Conservation (phyloP, 2,888 invertebrate genomes). For the Campaea margaritaria region DNA sequence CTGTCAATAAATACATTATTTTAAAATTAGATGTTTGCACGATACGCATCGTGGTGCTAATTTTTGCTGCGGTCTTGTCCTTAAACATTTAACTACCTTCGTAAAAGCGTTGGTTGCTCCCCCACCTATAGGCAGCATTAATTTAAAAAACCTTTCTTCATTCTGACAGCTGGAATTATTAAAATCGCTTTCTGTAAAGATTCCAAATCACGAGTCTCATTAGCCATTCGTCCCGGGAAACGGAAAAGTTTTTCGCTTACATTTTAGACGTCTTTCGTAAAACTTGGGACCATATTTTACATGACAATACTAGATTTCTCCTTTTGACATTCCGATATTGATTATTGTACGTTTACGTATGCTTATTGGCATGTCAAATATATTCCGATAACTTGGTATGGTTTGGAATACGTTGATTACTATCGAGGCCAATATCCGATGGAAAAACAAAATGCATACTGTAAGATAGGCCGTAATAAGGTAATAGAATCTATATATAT, state of each 20-base stretch:
- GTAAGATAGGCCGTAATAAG: no score
- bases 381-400: background rate
- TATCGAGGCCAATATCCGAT: no score
- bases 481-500: no score
- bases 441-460: no score
- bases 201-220: conserved; percentile 19
- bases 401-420: no score
- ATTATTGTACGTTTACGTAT: background rate
- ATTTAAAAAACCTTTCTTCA: background rate
- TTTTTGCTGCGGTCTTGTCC: no score
- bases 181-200: conserved; percentile 4
- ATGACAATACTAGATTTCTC: conserved; percentile 15
- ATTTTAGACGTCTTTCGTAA: conserved; percentile 12
- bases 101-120: no score
- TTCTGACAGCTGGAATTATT: conserved; percentile 2
- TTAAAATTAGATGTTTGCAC: no score
- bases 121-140: background rate
- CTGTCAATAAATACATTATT: no score
- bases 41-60: no score
- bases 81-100: no score
- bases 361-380: background rate
- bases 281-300: conserved; percentile 16
- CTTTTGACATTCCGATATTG: conserved; percentile 15
- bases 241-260: conserved; percentile 12
- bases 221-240: conserved; percentile 17